Evolutionary conservation across 1,140 invertebrate species (phyloP).

Genomic region (Cydia strobilella): DNA sequence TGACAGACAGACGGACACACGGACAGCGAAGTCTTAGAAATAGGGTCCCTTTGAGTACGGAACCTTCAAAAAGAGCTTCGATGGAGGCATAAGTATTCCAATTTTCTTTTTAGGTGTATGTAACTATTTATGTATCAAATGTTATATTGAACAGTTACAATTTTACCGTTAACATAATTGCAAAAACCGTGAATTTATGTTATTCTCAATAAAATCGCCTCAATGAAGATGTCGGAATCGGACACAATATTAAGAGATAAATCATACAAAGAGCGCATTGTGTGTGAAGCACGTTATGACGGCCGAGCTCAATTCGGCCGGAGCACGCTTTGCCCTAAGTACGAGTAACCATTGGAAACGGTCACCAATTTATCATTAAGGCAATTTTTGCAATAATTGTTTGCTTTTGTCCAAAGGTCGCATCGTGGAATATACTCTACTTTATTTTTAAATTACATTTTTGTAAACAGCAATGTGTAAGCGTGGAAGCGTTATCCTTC

Average conservation of each 20-base stretch:
- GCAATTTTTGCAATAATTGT: constrained; percentile 80
- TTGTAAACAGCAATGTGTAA: constrained; percentile 17
- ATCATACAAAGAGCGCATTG: constrained; percentile 72
- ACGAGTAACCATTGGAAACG: constrained; percentile 70
- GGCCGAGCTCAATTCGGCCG: constrained; percentile 56
- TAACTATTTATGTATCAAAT: too few relatives aligned
- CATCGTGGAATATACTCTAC: constrained; percentile 59
- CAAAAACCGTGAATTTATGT: constrained; percentile 56
- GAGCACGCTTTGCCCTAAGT: constrained; percentile 60
- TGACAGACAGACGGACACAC: too few relatives aligned
- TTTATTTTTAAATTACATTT: constrained; percentile 27
- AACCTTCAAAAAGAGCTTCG: too few relatives aligned
- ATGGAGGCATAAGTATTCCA: too few relatives aligned
- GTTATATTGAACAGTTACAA: background rate
- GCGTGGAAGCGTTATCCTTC: background rate
- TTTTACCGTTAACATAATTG: constrained; percentile 36
- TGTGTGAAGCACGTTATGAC: constrained; percentile 76
- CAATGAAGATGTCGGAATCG: constrained; percentile 45
- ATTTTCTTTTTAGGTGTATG: too few relatives aligned
- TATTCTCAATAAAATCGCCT: constrained; percentile 49
- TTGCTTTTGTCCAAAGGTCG: constrained; percentile 53
- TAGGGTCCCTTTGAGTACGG: too few relatives aligned
- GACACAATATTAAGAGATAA: constrained; percentile 71
- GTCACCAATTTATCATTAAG: constrained; percentile 80
- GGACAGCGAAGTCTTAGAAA: too few relatives aligned